A percentile compares a stretch with the other conserved stretches of the same genome.
Conservation (phyloP, 2,888 invertebrate genomes). For the Palloptera scutellata region DNA sequence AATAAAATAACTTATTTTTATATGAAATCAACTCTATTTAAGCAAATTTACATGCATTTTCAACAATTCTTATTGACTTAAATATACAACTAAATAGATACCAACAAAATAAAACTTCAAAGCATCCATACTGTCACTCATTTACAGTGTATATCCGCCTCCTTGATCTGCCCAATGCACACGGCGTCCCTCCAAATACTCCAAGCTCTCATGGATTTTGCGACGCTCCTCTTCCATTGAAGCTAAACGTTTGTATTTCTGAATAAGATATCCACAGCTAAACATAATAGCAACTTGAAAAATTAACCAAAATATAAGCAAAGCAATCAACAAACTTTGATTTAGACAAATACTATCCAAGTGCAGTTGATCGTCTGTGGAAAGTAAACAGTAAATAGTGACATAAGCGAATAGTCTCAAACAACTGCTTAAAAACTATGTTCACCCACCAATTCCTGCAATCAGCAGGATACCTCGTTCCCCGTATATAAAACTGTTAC, state of each 20-base stretch:
- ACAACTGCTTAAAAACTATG: not conserved
- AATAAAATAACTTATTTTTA: no score
- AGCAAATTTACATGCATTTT: no score
- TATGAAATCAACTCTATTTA: no score
- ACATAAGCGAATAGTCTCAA: not conserved
- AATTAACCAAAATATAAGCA: slow-evolving; percentile 70
- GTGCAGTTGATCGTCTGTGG: slow-evolving; percentile 55
- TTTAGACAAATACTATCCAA: slow-evolving; percentile 68
- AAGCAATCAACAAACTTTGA: slow-evolving; percentile 72
- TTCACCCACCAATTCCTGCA: slow-evolving; percentile 68
- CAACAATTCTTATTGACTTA: no score
- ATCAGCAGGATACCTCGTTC: slow-evolving; percentile 68
- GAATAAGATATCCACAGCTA: slow-evolving; percentile 67
- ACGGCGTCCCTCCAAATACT: slow-evolving; percentile 72
- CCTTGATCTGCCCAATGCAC: slow-evolving; percentile 75
- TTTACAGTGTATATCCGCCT: slow-evolving; percentile 57
- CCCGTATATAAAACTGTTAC: slow-evolving; percentile 69
- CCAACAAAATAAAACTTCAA: not conserved
- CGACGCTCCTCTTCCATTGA: slow-evolving; percentile 65
- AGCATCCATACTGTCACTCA: not conserved
- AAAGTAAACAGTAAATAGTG: not conserved
- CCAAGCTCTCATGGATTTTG: slow-evolving; percentile 70
- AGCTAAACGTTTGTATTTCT: slow-evolving; percentile 67
- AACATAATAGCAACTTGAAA: slow-evolving; percentile 68
- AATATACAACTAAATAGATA: no score